Percentiles rank a stretch among this genome's conserved stretches.
These are phyloP conservation scores for Pterocles burchelli DNA, from an alignment of 2,113 vertebrate species.

Conservation along the genomic window DNA sequence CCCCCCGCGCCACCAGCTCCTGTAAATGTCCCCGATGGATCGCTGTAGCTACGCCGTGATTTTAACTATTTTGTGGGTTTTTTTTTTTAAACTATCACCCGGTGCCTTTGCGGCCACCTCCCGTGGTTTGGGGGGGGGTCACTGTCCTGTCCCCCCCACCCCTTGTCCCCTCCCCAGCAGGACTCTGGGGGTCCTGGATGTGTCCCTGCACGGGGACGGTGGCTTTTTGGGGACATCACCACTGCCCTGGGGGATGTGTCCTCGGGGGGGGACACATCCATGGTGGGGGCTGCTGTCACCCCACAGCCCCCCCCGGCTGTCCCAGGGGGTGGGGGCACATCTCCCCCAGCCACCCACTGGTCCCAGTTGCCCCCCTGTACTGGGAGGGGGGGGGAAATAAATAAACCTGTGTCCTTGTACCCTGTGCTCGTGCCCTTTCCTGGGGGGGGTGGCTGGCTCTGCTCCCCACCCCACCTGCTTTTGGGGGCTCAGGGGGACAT, in stretches of 20 bases:
- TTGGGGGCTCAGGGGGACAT: background rate
- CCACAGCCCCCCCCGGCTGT: too few relatives aligned
- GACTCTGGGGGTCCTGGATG: background rate
- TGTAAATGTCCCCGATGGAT: background rate
- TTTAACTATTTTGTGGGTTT: background rate
- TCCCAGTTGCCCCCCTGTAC: background rate
- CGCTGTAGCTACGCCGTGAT: background rate
- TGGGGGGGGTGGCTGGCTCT: background rate
- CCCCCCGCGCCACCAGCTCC: rapidly evolving
- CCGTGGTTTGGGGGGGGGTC: too few relatives aligned
- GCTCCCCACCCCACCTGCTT: too few relatives aligned
- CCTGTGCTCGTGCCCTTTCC: background rate
- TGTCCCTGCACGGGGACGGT: background rate
- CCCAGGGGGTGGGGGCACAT: background rate
- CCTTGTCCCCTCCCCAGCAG: background rate
- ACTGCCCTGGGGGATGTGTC: too few relatives aligned
- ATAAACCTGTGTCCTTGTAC: background rate
- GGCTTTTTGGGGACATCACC: background rate
- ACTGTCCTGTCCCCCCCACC: too few relatives aligned
- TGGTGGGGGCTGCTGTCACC: background rate
- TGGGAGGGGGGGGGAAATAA: background rate
- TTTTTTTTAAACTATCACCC: background rate
- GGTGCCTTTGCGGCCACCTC: background rate
- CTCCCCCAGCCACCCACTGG: background rate
- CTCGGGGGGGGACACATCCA: background rate